Evolutionary conservation across 2,113 vertebrate species (phyloP).

Genomic region (Burhinus bistriatus): DNA sequence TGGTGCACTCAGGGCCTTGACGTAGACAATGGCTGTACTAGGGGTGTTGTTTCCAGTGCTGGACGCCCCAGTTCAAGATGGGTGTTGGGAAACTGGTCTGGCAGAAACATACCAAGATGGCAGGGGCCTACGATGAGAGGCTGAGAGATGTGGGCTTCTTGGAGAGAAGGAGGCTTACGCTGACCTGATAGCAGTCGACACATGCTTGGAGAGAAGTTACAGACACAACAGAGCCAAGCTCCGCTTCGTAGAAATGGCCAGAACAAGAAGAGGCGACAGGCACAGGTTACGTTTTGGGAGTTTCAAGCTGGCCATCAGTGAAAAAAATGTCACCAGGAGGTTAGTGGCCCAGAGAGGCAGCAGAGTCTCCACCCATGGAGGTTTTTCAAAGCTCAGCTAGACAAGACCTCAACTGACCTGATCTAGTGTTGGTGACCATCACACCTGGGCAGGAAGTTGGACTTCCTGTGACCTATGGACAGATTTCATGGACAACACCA

Average conservation of each 20-base stretch:
- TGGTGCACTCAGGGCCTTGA: neutral
- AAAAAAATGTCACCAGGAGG: neutral
- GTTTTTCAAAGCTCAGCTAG: neutral
- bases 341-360: neutral
- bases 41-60: neutral
- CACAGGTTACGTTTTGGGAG: neutral
- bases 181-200: fast-evolving
- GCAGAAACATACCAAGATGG: neutral
- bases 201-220: neutral
- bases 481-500: neutral
- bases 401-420: neutral
- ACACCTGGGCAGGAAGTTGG: neutral
- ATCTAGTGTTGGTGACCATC: neutral
- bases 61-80: neutral
- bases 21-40: neutral
- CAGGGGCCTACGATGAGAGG: neutral
- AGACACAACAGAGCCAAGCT: neutral
- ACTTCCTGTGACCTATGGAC: neutral
- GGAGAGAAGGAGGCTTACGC: neutral
- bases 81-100: neutral
- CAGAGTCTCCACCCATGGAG: neutral
- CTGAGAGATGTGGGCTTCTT: neutral
- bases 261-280: neutral
- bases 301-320: neutral
- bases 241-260: neutral